A percentile compares a stretch with the other conserved stretches of the same genome.
phyloP scores from a whole-genome alignment of 2,888 invertebrate species.

The Cephus runcator region DNA sequence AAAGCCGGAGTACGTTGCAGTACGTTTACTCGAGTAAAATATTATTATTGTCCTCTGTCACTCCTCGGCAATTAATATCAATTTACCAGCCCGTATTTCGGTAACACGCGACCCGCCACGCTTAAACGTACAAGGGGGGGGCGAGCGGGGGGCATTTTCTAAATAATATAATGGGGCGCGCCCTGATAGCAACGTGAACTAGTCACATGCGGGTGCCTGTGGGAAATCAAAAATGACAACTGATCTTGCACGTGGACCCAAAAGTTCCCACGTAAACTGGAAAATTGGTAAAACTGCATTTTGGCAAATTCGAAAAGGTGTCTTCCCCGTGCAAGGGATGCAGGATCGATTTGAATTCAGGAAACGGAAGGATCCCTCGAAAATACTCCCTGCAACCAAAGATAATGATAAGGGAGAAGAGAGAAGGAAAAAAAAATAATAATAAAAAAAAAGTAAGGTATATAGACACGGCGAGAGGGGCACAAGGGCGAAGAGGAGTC shows the following conservation, averaged over 20 bases:
- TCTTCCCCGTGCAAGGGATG: background rate
- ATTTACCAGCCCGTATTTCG: slow-evolving; percentile 51
- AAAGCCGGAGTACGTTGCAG: background rate
- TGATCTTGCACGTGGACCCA: background rate
- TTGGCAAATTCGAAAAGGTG: background rate
- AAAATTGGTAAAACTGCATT: background rate
- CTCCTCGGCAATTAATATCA: slow-evolving; percentile 41
- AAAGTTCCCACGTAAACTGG: no score
- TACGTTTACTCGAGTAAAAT: slow-evolving; percentile 24
- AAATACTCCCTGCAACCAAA: slow-evolving; percentile 27
- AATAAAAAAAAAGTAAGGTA: slow-evolving; percentile 2
- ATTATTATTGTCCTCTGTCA: slow-evolving; percentile 33
- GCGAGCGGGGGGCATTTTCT: slow-evolving; percentile 22
- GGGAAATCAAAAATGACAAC: slow-evolving; percentile 16
- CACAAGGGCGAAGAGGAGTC: slow-evolving; percentile 12
- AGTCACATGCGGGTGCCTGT: slow-evolving; percentile 29
- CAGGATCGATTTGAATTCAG: background rate
- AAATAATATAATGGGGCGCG: slow-evolving; percentile 22
- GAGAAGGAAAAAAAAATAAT: slow-evolving; percentile 17
- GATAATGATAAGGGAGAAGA: slow-evolving; percentile 10
- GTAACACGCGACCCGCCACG: slow-evolving; percentile 33
- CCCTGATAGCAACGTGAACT: background rate
- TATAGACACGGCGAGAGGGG: slow-evolving; percentile 10
- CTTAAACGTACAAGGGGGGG: background rate
- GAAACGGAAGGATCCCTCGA: slow-evolving; percentile 14